These are phyloP conservation scores for Zosterops japonicus DNA, from an alignment of 2,113 vertebrate genomes.

Conservation along the genomic window DNA sequence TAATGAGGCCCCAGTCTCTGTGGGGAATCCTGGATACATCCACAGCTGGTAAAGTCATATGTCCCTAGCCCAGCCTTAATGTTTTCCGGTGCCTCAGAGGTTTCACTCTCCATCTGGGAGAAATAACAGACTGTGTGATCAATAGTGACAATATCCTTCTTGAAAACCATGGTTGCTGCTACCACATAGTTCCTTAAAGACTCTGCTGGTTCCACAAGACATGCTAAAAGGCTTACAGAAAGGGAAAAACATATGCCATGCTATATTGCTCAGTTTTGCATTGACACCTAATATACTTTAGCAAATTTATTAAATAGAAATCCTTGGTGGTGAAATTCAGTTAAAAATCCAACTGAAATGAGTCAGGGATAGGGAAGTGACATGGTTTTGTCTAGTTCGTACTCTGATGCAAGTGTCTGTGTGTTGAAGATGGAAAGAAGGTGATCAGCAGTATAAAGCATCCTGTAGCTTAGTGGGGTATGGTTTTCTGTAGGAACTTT, in stretches of 20 bases:
- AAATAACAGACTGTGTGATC: not conserved
- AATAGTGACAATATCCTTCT: not conserved
- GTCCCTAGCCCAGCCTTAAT: not conserved
- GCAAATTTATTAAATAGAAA: not conserved
- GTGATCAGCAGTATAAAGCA: not conserved
- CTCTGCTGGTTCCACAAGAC: not conserved
- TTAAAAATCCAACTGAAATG: not conserved
- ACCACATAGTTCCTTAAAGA: not conserved
- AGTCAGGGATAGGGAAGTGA: not conserved
- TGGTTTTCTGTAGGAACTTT: not conserved
- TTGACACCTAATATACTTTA: not conserved
- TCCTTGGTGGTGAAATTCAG: not conserved
- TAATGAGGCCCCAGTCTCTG: not conserved
- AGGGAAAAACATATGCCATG: not conserved
- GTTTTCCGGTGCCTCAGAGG: not conserved
- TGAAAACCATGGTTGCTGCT: not conserved
- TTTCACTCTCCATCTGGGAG: not conserved
- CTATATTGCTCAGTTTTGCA: not conserved
- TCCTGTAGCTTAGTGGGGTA: not conserved
- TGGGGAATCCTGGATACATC: not conserved
- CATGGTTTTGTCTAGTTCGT: not conserved
- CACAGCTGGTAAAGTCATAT: not conserved
- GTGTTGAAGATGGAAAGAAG: not conserved
- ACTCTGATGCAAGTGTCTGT: not conserved
- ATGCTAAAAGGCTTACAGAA: not conserved